Percentiles rank a stretch among this genome's conserved stretches.
Evolutionary conservation across 2,888 invertebrate genomes (phyloP).

Genomic region (Heliconius cydno): DNA sequence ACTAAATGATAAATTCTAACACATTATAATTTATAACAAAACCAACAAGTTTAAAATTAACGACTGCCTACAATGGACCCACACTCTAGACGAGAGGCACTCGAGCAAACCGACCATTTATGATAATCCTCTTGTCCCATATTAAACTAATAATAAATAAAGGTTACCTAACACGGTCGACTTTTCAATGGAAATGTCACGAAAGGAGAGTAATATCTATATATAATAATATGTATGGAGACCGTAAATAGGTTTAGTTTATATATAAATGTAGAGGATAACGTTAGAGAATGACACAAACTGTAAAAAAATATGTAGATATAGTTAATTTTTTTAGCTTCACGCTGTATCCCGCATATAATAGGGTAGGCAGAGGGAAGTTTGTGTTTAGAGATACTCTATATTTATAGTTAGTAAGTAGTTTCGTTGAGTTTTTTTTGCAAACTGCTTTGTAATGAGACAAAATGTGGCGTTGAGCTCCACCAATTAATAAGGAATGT

Average conservation of each 20-base stretch:
- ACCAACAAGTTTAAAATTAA: conserved; percentile 40
- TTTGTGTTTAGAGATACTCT: too few species aligned
- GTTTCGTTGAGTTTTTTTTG: too few species aligned
- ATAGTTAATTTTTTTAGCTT: too few species aligned
- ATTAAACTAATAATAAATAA: conserved; percentile 43
- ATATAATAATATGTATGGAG: background rate
- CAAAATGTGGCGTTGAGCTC: too few species aligned
- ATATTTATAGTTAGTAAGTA: too few species aligned
- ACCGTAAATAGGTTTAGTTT: background rate
- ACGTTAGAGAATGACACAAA: background rate
- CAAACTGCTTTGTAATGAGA: too few species aligned
- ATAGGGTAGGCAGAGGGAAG: too few species aligned
- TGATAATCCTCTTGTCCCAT: conserved; percentile 52
- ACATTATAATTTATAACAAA: conserved; percentile 9
- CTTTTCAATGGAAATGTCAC: conserved; percentile 26
- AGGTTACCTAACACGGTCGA: conserved; percentile 37
- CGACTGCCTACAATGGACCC: conserved; percentile 48
- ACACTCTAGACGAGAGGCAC: conserved; percentile 47
- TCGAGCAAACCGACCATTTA: conserved; percentile 48
- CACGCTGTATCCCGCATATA: too few species aligned
- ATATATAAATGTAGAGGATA: background rate
- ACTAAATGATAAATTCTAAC: background rate
- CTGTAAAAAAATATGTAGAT: too few species aligned
- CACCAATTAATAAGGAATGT: too few species aligned
- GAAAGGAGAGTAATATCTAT: background rate